Evolutionary conservation across 1,140 invertebrate species (phyloP).

Genomic region (Lepidotrigona ventralis): DNA sequence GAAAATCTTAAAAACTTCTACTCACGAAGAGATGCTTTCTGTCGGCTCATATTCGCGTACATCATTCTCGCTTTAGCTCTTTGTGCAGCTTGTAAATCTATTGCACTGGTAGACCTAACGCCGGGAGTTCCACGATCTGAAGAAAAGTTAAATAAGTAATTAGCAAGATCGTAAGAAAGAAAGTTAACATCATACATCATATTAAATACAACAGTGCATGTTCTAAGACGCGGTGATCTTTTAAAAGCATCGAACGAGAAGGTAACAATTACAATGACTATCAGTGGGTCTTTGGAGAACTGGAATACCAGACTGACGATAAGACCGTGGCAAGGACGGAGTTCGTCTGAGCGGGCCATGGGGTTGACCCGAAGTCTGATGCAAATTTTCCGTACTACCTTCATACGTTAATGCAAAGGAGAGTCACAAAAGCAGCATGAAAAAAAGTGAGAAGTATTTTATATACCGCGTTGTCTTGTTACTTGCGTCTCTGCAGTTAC

Average conservation of each 20-base stretch:
- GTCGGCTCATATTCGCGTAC: conserved; percentile 88
- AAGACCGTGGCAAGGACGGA: conserved; percentile 82
- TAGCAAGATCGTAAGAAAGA: neutral
- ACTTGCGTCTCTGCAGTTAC: neutral
- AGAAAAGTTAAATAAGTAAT: conserved; percentile 15
- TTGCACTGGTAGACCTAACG: conserved; percentile 93
- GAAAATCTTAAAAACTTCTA: conserved; percentile 62
- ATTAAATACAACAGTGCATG: conserved; percentile 36
- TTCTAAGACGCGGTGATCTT: conserved; percentile 23
- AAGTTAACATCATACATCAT: neutral
- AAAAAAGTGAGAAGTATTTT: conserved; percentile 70
- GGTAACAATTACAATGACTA: conserved; percentile 77
- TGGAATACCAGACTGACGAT: conserved; percentile 83
- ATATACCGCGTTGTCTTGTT: conserved; percentile 30
- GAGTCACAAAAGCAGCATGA: conserved; percentile 75
- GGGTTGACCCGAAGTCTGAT: conserved; percentile 74
- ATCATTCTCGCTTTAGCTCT: conserved; percentile 90
- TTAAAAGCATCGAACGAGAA: conserved; percentile 24
- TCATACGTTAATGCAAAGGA: conserved; percentile 71
- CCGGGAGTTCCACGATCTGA: conserved; percentile 77
- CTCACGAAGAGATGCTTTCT: conserved; percentile 90
- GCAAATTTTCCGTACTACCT: conserved; percentile 83
- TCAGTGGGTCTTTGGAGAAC: conserved; percentile 80
- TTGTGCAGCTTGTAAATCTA: conserved; percentile 94
- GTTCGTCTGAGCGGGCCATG: conserved; percentile 81